Evolutionary conservation across 2,797 vertebrate species (phyloP), one percentile per base, ranked within the genome.

Genomic region (Rhinella marina): DNA sequence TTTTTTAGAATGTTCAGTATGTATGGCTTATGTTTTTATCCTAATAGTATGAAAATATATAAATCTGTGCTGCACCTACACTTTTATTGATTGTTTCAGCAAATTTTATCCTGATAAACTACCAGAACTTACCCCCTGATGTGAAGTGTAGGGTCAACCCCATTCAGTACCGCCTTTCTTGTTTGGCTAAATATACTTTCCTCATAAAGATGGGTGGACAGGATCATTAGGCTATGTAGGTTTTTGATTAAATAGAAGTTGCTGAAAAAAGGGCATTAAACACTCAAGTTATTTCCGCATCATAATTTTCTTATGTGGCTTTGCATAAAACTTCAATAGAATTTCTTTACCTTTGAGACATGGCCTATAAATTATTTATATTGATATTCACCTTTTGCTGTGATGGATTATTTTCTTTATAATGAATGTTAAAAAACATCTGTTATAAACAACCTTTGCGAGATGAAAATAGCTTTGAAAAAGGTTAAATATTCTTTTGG

Each of bases 81-180:
- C n/a, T 82, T 82, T 86, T 82, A 82, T 82, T 82, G 79, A 59
- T 86, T 86, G 84, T 54, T 83, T 86, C 88, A 83, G 80, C 81
- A 89, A 32, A 86, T 86, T 89, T 89, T 86, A 79, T 89, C 66
- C 78, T 73, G 48, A 82, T 86, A 52, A 89, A 83, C 75, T 79
- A 41, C 25, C 27, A 29, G 57, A 61, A 70, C 72, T 78, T 54
- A 70, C 79, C 62, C 66, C 84, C 50, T 89, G 84, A 41, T 11
- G 85, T 79, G 80, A 89, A 85, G 54, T 83, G 75, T 19, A 89
- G 54, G 84, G 84, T 89, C 72, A 89, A 12, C 27, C 41, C 77
- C n/a, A 86, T 83, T 83, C 61, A 57, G 50, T 21, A 86, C 61
- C 70, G 48, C 76, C 68, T 86, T 62, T 54, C 14, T 41, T 50